Conservation (phyloP, 1,140 invertebrate genomes). For the Achatina immaculata region DNA sequence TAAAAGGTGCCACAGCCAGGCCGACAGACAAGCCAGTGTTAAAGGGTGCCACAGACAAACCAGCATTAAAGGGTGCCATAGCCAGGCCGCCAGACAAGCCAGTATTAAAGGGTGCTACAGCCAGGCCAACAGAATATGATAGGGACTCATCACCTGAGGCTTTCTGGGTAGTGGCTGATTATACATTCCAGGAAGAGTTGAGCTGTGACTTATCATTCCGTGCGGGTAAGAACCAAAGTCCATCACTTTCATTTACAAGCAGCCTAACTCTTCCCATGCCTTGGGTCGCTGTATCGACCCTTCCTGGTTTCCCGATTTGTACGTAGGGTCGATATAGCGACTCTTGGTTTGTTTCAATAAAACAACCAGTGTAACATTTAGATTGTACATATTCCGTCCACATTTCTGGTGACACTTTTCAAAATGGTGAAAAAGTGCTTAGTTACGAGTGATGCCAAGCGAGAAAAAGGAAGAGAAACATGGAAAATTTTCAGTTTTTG, state of each 20-base stretch:
- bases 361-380: too few species aligned
- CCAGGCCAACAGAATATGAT: background rate
- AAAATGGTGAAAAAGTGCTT: too few species aligned
- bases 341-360: too few species aligned
- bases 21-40: background rate
- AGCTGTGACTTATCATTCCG: constrained; percentile 55
- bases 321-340: too few species aligned
- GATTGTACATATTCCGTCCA: too few species aligned
- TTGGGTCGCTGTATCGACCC: too few species aligned
- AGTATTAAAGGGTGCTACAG: background rate
- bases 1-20: background rate
- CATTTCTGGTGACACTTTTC: too few species aligned
- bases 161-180: constrained; percentile 39
- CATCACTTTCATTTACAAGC: background rate
- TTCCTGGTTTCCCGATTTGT: too few species aligned
- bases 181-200: constrained; percentile 45
- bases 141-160: background rate
- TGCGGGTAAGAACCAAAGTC: constrained; percentile 37
- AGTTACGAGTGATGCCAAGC: too few species aligned
- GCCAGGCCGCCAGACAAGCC: background rate
- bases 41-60: background rate
- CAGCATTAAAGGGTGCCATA: background rate
- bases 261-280: too few species aligned
- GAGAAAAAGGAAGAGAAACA: too few species aligned
- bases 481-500: too few species aligned